Conservation (phyloP, 1,140 invertebrate genomes). For the Drosophila yakuba region DNA sequence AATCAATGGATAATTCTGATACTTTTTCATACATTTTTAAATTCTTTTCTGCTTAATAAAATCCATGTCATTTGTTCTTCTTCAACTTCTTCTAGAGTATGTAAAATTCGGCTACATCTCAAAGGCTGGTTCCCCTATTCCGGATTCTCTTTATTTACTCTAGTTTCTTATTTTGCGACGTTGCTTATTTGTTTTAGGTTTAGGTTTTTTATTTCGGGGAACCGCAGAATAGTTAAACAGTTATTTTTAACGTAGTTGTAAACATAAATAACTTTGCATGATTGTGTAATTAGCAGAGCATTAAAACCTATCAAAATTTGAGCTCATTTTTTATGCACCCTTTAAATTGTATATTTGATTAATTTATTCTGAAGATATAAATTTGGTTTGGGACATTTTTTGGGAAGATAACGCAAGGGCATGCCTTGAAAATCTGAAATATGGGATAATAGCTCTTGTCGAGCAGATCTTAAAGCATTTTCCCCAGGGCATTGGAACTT, state of each 20-base stretch:
- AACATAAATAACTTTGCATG: neutral
- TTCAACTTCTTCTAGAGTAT: constrained; percentile 1
- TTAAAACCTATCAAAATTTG: no score
- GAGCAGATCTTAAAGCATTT: neutral
- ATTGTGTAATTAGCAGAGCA: neutral
- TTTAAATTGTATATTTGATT: neutral
- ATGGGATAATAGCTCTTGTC: constrained; percentile 1
- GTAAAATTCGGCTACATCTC: constrained; percentile 3
- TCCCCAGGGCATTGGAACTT: constrained; percentile 23
- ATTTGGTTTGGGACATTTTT: neutral
- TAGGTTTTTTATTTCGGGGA: neutral
- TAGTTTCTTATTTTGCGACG: constrained; percentile 24
- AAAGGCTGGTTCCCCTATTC: neutral
- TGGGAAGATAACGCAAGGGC: no score
- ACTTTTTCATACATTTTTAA: no score
- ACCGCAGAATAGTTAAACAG: neutral
- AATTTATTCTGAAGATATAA: neutral
- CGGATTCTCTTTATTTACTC: constrained; percentile 20
- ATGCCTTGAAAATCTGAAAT: neutral
- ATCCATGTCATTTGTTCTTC: no score
- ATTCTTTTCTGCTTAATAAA: neutral
- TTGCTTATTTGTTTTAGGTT: constrained; percentile 12
- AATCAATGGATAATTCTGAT: no score
- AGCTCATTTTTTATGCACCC: no score
- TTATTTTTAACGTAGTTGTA: neutral